phyloP scores from a whole-genome alignment of 2,113 vertebrate genomes.

The Dissostichus mawsoni region DNA sequence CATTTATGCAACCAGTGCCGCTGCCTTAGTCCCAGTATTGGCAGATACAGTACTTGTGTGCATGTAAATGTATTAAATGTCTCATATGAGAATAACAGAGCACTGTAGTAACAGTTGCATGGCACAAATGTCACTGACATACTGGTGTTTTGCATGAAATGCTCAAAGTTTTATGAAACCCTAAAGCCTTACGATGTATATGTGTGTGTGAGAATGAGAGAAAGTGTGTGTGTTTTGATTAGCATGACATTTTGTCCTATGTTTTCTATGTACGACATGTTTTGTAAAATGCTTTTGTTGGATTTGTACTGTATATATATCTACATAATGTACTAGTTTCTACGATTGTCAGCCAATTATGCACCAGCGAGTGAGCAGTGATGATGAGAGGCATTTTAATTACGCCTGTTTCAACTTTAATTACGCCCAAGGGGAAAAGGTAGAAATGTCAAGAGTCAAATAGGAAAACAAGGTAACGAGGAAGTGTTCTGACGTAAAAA shows the following conservation, averaged over 20 bases:
- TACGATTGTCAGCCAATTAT: slow-evolving; percentile 50
- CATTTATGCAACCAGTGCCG: slow-evolving; percentile 65
- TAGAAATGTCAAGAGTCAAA: background rate
- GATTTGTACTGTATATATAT: slow-evolving; percentile 50
- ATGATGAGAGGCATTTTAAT: slow-evolving; percentile 22
- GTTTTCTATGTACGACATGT: slow-evolving; percentile 62
- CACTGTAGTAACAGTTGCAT: slow-evolving; percentile 40
- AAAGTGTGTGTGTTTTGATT: background rate
- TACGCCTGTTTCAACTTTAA: slow-evolving; percentile 11
- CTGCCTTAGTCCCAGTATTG: slow-evolving; percentile 38
- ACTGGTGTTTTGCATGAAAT: slow-evolving; percentile 55
- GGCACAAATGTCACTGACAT: slow-evolving; percentile 34
- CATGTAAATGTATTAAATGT: slow-evolving; percentile 54
- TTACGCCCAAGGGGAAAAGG: slow-evolving; percentile 3
- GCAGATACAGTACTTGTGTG: slow-evolving; percentile 33
- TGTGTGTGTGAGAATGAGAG: background rate
- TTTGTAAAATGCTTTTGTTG: slow-evolving; percentile 49
- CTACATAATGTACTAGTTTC: slow-evolving; percentile 31
- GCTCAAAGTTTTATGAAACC: slow-evolving; percentile 69
- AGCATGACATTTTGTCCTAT: slow-evolving; percentile 45
- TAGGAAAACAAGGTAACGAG: background rate
- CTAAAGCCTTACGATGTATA: slow-evolving; percentile 75
- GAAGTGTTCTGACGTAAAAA: slow-evolving; percentile 27
- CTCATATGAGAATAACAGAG: slow-evolving; percentile 29
- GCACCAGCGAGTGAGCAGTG: slow-evolving; percentile 39